Percentiles rank a stretch among this genome's conserved stretches.
phyloP scores from a whole-genome alignment of 2,888 invertebrate species.

The Melolontha melolontha region DNA sequence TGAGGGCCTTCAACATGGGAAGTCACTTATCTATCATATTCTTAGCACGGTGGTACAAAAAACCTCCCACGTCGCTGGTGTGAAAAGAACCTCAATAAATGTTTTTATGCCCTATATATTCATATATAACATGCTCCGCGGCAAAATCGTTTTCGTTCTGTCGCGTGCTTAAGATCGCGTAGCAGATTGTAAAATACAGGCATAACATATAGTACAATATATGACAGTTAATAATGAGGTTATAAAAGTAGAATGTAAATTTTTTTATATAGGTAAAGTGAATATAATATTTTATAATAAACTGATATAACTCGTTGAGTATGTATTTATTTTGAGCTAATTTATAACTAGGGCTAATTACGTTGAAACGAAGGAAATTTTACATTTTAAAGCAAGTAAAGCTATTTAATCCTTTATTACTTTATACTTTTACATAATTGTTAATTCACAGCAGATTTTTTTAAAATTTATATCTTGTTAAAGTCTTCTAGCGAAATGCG shows the following conservation, averaged over 20 bases:
- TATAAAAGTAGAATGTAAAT: neutral
- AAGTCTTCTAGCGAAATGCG: no score
- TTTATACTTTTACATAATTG: no score
- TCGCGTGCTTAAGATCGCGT: neutral
- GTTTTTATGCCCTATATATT: constrained; percentile 39
- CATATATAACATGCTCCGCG: constrained; percentile 16
- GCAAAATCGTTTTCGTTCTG: constrained; percentile 5
- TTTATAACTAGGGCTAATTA: no score
- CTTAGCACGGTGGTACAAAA: constrained; percentile 34
- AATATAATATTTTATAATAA: no score
- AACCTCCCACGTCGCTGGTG: constrained; percentile 9
- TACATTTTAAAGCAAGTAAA: no score
- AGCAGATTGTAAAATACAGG: constrained; percentile 8
- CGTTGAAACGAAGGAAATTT: no score
- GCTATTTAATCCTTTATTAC: no score
- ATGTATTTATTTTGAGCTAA: no score
- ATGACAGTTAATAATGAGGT: neutral
- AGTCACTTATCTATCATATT: constrained; percentile 47
- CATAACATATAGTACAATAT: neutral
- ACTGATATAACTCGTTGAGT: no score
- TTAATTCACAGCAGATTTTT: no score
- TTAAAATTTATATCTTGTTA: no score
- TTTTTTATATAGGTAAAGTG: neutral
- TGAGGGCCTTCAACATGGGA: constrained; percentile 41
- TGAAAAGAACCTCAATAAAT: constrained; percentile 44